Evolutionary conservation across 1,140 invertebrate species (phyloP).

Genomic region (Mylabris phalerata): DNA sequence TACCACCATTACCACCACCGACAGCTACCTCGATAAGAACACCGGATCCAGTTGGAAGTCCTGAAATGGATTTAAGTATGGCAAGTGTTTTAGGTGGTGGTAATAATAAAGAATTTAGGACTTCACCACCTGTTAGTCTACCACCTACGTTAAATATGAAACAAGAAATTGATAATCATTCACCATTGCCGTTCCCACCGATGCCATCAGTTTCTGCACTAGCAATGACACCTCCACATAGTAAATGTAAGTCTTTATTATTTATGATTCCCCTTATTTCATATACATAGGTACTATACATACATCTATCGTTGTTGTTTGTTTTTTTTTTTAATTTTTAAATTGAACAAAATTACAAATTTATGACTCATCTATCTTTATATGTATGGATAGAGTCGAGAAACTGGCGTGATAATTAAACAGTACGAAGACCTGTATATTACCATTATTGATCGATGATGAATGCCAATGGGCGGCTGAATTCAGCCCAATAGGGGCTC

Average conservation of each 20-base stretch:
- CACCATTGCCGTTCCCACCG: conserved; percentile 56
- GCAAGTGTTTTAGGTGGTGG: conserved; percentile 16
- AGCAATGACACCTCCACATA: conserved; percentile 67
- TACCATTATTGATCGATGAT: too few relatives aligned
- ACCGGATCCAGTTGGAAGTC: conserved; percentile 42
- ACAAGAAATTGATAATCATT: conserved; percentile 46
- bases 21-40: conserved; percentile 18
- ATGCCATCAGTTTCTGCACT: conserved; percentile 66
- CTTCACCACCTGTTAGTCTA: conserved; percentile 49
- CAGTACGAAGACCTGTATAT: too few relatives aligned
- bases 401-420: neutral
- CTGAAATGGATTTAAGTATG: conserved; percentile 45
- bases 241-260: conserved; percentile 50
- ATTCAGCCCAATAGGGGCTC: too few relatives aligned
- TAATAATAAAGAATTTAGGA: conserved; percentile 34
- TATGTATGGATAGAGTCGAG: neutral
- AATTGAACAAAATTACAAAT: conserved; percentile 6
- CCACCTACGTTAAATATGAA: conserved; percentile 44
- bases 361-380: neutral
- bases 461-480: too few relatives aligned
- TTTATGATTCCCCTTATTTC: neutral
- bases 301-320: too few relatives aligned
- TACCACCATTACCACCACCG: too few relatives aligned
- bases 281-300: neutral
- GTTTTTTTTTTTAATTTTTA: conserved; percentile 5